These are phyloP conservation scores for Merluccius polli DNA, from an alignment of 2,797 vertebrate genomes.

Conservation along the genomic window DNA sequence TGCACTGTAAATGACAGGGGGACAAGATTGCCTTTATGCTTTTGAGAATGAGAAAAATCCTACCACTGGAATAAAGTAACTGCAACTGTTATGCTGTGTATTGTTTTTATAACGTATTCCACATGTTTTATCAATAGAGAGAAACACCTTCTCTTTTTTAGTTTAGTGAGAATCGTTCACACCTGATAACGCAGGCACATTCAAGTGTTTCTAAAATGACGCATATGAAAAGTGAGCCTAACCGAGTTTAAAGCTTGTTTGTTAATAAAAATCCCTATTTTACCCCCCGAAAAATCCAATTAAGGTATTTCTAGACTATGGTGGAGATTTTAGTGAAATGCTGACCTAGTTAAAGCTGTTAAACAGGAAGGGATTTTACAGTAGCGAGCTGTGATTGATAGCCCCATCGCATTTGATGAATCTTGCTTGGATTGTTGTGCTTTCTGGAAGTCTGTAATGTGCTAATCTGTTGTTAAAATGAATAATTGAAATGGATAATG, in stretches of 20 bases:
- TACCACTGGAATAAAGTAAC: neutral
- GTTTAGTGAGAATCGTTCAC: neutral
- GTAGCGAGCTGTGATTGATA: conserved; percentile 9
- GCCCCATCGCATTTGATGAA: neutral
- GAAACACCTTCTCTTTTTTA: no score
- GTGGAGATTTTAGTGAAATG: neutral
- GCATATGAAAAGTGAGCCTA: neutral
- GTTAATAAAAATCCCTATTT: neutral
- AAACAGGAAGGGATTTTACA: neutral
- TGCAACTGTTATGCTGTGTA: neutral
- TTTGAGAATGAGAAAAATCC: neutral
- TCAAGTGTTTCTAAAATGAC: neutral
- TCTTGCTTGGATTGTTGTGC: neutral
- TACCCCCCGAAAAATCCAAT: neutral
- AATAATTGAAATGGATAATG: neutral
- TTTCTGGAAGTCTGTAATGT: neutral
- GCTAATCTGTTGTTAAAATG: conserved; percentile 3
- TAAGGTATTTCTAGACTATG: neutral
- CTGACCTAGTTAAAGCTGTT: neutral
- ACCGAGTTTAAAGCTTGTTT: neutral
- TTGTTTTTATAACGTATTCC: neutral
- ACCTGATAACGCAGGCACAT: no score
- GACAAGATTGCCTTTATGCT: neutral
- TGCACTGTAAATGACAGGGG: neutral
- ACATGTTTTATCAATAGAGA: neutral